These are phyloP conservation scores for Acanthornis magna DNA, from an alignment of 2,797 vertebrate species.

Conservation along the genomic window DNA sequence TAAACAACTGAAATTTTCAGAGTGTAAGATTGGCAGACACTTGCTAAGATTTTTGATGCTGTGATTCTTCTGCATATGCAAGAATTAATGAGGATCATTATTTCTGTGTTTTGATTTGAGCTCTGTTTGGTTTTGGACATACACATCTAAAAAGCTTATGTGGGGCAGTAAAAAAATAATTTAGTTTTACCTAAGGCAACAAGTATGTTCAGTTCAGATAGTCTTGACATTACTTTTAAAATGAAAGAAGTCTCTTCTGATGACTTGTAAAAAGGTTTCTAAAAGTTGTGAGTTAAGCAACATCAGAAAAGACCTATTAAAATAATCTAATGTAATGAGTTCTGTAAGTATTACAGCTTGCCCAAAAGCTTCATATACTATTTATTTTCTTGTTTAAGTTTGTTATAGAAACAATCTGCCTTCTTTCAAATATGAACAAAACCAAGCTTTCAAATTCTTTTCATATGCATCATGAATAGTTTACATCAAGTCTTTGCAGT, in stretches of 20 bases:
- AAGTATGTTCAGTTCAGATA: not conserved
- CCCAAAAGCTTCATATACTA: not conserved
- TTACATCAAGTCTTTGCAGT: not conserved
- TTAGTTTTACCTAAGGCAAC: not conserved
- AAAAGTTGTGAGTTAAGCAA: not conserved
- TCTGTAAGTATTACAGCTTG: not conserved
- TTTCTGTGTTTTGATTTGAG: not conserved
- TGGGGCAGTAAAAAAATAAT: not conserved
- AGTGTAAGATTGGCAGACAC: not conserved
- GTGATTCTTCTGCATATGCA: not conserved
- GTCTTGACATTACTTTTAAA: not conserved
- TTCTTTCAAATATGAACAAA: not conserved
- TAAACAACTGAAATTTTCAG: not conserved
- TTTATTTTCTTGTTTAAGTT: not conserved
- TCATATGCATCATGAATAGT: not conserved
- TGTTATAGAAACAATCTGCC: not conserved
- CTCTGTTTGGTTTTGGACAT: not conserved
- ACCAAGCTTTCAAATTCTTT: not conserved
- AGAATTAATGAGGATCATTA: not conserved
- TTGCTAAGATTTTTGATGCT: not conserved
- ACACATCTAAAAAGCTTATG: not conserved
- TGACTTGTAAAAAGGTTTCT: not conserved
- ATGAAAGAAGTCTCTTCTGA: not conserved
- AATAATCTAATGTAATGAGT: not conserved
- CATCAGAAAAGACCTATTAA: not conserved